Evolutionary conservation across 2,797 vertebrate genomes (phyloP).

Genomic region (Gymnoscopelus microlampas): DNA sequence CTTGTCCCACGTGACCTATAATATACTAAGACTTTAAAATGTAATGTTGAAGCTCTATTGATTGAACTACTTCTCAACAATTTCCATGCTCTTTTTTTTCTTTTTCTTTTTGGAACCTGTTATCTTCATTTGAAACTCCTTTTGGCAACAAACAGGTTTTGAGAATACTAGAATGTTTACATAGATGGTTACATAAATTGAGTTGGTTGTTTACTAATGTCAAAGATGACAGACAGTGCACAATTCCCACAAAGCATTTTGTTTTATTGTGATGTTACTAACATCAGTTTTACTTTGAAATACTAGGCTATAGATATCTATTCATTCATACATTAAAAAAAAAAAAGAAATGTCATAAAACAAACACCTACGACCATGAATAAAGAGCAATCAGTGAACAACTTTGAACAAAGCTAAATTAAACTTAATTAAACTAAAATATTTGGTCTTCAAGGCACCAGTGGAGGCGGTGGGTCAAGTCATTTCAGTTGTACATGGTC

Average conservation of each 20-base stretch:
- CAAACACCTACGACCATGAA: background rate
- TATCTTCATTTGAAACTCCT: constrained; percentile 1
- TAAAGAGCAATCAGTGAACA: background rate
- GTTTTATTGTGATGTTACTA: background rate
- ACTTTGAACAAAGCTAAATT: background rate
- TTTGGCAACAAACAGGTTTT: too few species aligned
- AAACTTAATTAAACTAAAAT: background rate
- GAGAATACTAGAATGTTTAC: background rate
- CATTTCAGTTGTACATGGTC: constrained; percentile 83
- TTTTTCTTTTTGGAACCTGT: background rate
- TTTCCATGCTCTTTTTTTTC: background rate
- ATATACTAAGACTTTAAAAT: too few species aligned
- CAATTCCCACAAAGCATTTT: background rate
- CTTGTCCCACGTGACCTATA: too few species aligned
- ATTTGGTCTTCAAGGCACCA: background rate
- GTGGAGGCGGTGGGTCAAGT: background rate
- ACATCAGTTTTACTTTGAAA: background rate
- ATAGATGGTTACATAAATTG: background rate
- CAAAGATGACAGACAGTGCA: background rate
- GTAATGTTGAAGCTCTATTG: too few species aligned
- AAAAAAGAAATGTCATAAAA: background rate
- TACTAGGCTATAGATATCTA: background rate
- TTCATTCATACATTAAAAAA: background rate
- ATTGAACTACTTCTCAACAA: too few species aligned
- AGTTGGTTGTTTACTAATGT: background rate